Evolutionary conservation across 2,888 invertebrate species (phyloP), one percentile per base, ranked within the genome.

Genomic region (Nymphalis c-album): DNA sequence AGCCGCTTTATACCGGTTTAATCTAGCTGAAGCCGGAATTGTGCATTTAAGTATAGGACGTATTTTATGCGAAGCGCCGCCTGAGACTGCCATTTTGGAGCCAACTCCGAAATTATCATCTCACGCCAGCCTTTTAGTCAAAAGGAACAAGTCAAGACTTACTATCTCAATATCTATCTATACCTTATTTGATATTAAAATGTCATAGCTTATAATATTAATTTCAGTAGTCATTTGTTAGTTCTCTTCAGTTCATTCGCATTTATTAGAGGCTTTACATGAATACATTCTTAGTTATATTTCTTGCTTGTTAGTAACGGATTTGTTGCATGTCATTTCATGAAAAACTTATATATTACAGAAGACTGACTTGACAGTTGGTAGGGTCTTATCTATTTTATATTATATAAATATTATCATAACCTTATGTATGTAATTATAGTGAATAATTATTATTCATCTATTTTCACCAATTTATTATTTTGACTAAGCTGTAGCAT

Each of bases 11-110:
- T 72, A 50, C 63, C 51, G 66, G 55, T 50, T 69, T 64, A 62
- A 78, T 71, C 74, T 74, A 70, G 73, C 73, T 76, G 72, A 71
- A 73, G 65, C 70, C 71, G 74, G 78, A 76, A 76, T 74, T 72
- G 80, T 79, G 77, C 78, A 79, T 77, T 75, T 77, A 74, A 78
- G 75, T 75, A 73, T 68, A 65, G 69, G 71, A 57, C 69, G 71
- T 75, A 71, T 77, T 76, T 77, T 76, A 76, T 75, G 72, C 69
- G 69, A 71, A 73, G 72, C 64, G 68, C 69, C 73, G 75, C 67
- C 73, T 68, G 67, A 74, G 67, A 75, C 60, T 73, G 76, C 66
- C 70, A 63, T 72, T 73, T 69, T 59, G 63, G 70, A 73, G 77
- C 79, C 75, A 78, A 80, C 76, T 75, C 74, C 74, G 50, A 68